Evolutionary conservation across 1,140 invertebrate genomes (phyloP), one percentile per base, ranked within the genome.

Genomic region (Goniozus legneri): DNA sequence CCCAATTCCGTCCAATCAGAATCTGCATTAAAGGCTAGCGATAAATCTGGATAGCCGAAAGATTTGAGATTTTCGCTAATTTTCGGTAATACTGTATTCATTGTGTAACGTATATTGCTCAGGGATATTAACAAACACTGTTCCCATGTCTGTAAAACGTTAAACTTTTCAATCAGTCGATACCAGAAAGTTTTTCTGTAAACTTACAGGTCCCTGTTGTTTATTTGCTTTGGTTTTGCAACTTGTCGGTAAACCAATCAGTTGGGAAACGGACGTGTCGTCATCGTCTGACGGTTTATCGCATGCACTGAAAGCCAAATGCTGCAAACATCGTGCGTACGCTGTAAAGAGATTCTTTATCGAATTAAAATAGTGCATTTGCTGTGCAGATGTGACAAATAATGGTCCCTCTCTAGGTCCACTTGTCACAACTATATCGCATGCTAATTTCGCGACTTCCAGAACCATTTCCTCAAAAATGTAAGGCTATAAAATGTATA

Each of bases 31-130:
- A 67, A 58, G 10, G 64, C 64, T n/a, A 54, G 57, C 2, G 72
- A 65, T 24, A 76, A 54, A 33, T 69, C 70, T 0, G 74, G 74
- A 53, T 75, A 76, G 13, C 69, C 71, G 22, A 64, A 49, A 3
- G 53, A 31, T 51, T 72, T 73, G 4, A 75, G 46, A 20, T 50
- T 56, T 47, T 75, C 84, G 22, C 79, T 78, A 6, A 95, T 79
- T 55, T 83, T 77, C 1, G 85, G 83, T 39, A 96, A 78, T 8
- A 92, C 81, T 30, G 82, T 79, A 38, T 84, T 82, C 24, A 84
- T 75, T 4, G 89, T 92, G 67, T 91, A 94, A 34, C 84, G 84
- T 71, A 92, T 94, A 74, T 97, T 96, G 60, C 91, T 92, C 37
- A 94, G 79, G 32, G 91, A 88, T 38, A 93, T 88, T 15, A 97